These are phyloP conservation scores for Platycnemis pennipes DNA, from an alignment of 2,888 invertebrate species.

Conservation along the genomic window DNA sequence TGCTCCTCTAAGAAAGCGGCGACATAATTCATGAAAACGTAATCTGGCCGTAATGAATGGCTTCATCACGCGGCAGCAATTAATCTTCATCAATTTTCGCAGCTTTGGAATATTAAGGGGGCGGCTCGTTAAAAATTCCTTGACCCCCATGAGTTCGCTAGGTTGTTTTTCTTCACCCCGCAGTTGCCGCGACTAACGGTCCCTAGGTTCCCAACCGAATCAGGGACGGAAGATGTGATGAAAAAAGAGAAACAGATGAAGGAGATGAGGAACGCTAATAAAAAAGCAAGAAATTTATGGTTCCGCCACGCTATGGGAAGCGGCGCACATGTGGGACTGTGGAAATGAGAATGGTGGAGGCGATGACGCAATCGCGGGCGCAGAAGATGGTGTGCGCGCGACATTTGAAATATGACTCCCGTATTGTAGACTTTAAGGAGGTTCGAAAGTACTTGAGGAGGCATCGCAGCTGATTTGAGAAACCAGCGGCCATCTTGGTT, in stretches of 20 bases:
- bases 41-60: constrained; percentile 48
- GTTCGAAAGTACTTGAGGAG: too few relatives aligned
- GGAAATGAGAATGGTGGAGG: too few relatives aligned
- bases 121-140: constrained; percentile 41
- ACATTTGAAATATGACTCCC: too few relatives aligned
- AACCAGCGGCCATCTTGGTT: too few relatives aligned
- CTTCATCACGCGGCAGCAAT: constrained; percentile 42
- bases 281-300: not conserved
- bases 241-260: not conserved
- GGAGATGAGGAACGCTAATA: not conserved
- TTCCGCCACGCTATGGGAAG: not conserved
- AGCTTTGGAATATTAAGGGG: constrained; percentile 1
- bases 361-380: too few relatives aligned
- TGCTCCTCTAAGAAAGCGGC: not conserved
- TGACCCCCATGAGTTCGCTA: not conserved
- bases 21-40: constrained; percentile 34
- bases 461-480: too few relatives aligned
- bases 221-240: not conserved
- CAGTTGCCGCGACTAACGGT: not conserved
- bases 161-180: not conserved
- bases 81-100: constrained; percentile 55
- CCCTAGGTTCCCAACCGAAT: not conserved
- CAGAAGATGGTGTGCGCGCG: too few relatives aligned
- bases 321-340: not conserved
- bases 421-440: too few relatives aligned